phyloP scores from a whole-genome alignment of 1,140 invertebrate genomes.

The Pentalonia nigronervosa region DNA sequence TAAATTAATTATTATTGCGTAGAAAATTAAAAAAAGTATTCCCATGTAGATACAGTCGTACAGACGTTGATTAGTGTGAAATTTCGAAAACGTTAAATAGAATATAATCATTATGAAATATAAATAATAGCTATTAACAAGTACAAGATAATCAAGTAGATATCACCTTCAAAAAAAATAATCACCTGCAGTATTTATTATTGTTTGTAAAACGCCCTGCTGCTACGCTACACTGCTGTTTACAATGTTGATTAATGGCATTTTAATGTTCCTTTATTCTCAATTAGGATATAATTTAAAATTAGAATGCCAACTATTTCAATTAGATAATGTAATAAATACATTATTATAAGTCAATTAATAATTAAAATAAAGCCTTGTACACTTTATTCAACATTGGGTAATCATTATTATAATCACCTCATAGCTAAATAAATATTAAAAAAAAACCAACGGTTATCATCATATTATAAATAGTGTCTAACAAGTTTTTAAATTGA shows the following conservation, averaged over 20 bases:
- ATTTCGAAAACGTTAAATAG: neutral
- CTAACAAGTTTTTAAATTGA: neutral
- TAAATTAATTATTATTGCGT: neutral
- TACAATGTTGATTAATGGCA: neutral
- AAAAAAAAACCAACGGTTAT: neutral
- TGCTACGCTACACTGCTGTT: no score
- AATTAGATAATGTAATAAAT: neutral
- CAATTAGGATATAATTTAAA: neutral
- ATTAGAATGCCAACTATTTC: neutral
- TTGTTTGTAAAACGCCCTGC: neutral
- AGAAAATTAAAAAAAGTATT: neutral
- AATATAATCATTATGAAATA: neutral
- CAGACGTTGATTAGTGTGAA: neutral
- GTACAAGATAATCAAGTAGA: neutral
- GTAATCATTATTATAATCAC: neutral
- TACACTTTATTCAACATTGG: neutral
- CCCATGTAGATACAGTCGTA: neutral
- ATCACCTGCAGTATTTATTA: neutral
- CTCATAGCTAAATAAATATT: neutral
- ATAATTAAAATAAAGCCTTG: conserved; percentile 29
- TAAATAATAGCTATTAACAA: neutral
- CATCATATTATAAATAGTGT: neutral
- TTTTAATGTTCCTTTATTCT: conserved; percentile 20
- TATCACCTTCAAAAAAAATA: neutral
- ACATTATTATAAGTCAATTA: neutral